Evolutionary conservation across 2,888 invertebrate genomes (phyloP), one percentile per base, ranked within the genome.

Genomic region (Eurytoma californica): DNA sequence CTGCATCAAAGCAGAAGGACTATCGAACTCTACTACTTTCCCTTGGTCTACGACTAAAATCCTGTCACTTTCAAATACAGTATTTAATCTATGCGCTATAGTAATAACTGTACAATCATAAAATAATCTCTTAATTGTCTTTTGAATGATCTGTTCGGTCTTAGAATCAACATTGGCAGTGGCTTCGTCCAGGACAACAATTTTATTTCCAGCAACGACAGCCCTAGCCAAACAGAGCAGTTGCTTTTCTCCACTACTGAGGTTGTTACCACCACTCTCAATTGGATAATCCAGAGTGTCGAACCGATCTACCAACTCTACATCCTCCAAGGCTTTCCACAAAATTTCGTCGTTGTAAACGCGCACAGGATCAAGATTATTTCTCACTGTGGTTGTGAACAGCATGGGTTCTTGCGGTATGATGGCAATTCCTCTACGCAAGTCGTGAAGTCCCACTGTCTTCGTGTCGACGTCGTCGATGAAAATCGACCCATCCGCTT

Each of bases 131-230:
- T 97, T 92, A 78, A 97, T 96, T 0, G 97, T 96, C 86, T 92
- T 92, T 90, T 97, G 97, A 85, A 97, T 97, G 79, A 97, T 92
- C 68, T 93, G 93, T 89, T 97, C 97, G 18, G 97, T 97, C 93
- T 95, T 95, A n/a, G 95, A 95, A 91, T 97, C 97, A 16, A 97
- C 96, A 88, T 97, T 97, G 12, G 97, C 97, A 0, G 97, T 97
- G 30, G 97, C 97, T 90, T 97, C 97, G 87, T 97, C 97, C 83
- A 97, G 92, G 74, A 97, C 94, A 3, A 97, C 92, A 82, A 97
- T 95, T 84, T 94, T 94, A 89, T 97, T 97, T 83, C 95, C 94
- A 47, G 95, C 92, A 18, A 98, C 91, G 84, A 98, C 95, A 60
- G 97, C 97, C 83, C 96, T 92, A 14, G 97, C 97, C 75, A 98